Conservation (phyloP, 2,888 invertebrate species). For the Heliconius cydno region DNA sequence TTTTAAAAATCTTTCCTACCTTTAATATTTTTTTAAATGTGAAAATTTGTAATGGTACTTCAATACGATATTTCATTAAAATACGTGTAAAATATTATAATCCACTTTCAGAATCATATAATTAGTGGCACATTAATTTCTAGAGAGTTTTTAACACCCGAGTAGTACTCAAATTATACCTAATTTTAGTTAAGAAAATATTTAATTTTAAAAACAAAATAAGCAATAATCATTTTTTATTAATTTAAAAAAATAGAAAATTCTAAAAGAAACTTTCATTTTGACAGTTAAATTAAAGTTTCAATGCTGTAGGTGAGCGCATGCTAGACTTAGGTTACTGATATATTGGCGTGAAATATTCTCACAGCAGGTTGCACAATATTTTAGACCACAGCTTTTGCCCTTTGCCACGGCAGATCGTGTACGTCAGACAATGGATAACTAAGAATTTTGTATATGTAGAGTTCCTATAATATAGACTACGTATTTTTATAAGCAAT, state of each 20-base stretch:
- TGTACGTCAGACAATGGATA: constrained; percentile 54
- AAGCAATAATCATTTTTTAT: not conserved
- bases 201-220: not conserved
- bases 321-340: constrained; percentile 43
- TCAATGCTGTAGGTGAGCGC: constrained; percentile 26
- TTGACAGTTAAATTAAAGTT: not conserved
- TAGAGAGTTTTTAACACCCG: not conserved
- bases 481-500: not conserved
- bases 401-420: constrained; percentile 60
- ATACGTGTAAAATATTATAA: not conserved
- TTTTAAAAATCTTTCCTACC: not conserved
- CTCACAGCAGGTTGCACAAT: constrained; percentile 56
- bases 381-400: constrained; percentile 65
- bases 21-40: not conserved
- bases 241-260: not conserved
- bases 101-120: not conserved
- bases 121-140: not conserved
- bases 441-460: not conserved
- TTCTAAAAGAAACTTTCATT: not conserved
- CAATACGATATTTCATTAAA: not conserved
- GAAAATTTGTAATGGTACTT: not conserved
- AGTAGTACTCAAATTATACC: not conserved
- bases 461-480: constrained; percentile 1
- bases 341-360: constrained; percentile 54
- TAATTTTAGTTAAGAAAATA: not conserved